Base-by-base conservation (phyloP, 2,888 invertebrate genomes). In the Pecten maximus region DNA sequence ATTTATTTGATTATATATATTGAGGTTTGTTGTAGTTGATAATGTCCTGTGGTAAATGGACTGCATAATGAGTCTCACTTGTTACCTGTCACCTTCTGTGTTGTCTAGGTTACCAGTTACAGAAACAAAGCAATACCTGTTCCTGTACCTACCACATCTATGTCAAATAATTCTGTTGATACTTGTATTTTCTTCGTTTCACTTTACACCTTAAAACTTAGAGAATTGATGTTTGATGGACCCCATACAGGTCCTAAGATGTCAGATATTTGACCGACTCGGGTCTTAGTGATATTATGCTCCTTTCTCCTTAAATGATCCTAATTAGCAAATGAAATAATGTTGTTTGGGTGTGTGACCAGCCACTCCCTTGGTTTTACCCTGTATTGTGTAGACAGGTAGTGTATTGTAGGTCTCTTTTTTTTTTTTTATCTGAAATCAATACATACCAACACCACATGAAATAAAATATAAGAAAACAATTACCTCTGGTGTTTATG, bases 401-500 rank as follows among this genome's bases (percentile, higher is more conserved):
- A 74, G 74, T 74, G 74, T 74, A 74, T 74, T 74, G 74, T 74
- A 74, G 74, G 28, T 74, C 35, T 74, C 35, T 74, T 74, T 54
- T 54, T 54, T 44, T 44, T 54, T 54, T 54, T 54, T 60, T 8
- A 74, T 74, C 74, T 74, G 74, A 74, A 74, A 74, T 74, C 74
- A 28, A 74, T 74, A 28, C 74, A 74, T 74, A 74, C 74, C 74
- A 28, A 74, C 74, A 74, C 74, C 74, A 74, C 74, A 74, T 74
- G 74, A 74, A 74, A 74, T 74, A 74, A 74, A 74, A 74, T 74
- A 35, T 35, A 0, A 74, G 15, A 74, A 35, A 28, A 74, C 16
- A 54, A 19, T 54, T n/a, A n/a, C 12, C 44, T 35, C 28, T 28
- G 60, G 28, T 28, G 12, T 35, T 74, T n/a, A 10, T 74, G 28